Conservation (phyloP, 2,797 vertebrate genomes). For the Steatocranus sp. region DNA sequence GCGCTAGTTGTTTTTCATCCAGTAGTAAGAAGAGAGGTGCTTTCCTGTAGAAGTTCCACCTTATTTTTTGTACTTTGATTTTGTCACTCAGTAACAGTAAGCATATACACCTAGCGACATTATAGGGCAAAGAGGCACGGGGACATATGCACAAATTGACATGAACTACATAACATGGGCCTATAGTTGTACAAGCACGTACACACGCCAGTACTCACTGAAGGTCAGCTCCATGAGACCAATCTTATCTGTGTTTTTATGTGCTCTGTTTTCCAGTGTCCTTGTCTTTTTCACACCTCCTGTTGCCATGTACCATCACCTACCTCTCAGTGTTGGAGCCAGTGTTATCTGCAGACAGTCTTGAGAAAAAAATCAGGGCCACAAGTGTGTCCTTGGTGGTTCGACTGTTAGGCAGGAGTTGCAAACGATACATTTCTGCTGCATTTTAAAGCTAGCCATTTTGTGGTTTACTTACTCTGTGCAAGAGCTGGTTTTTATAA, state of each 20-base stretch:
- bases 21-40: slow-evolving; percentile 20
- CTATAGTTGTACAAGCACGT: slow-evolving; percentile 12
- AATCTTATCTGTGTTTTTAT: slow-evolving; percentile 70
- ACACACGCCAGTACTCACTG: slow-evolving; percentile 18
- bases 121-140: neutral
- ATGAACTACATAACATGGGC: slow-evolving; percentile 10
- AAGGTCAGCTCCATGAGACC: slow-evolving; percentile 66
- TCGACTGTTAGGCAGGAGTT: neutral
- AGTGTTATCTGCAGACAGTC: slow-evolving; percentile 55
- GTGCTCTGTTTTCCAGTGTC: slow-evolving; percentile 52
- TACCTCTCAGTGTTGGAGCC: slow-evolving; percentile 20
- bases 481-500: neutral
- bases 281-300: slow-evolving; percentile 63
- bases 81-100: neutral
- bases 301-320: slow-evolving; percentile 47
- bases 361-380: slow-evolving; percentile 21
- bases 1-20: slow-evolving; percentile 48
- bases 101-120: neutral
- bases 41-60: neutral
- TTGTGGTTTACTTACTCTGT: neutral
- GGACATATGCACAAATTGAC: slow-evolving; percentile 41
- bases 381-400: slow-evolving; percentile 42
- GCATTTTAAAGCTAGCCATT: neutral
- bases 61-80: neutral
- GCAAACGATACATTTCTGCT: neutral